Evolutionary conservation across 1,140 invertebrate species (phyloP).

Genomic region (Tetramorium simillimum): DNA sequence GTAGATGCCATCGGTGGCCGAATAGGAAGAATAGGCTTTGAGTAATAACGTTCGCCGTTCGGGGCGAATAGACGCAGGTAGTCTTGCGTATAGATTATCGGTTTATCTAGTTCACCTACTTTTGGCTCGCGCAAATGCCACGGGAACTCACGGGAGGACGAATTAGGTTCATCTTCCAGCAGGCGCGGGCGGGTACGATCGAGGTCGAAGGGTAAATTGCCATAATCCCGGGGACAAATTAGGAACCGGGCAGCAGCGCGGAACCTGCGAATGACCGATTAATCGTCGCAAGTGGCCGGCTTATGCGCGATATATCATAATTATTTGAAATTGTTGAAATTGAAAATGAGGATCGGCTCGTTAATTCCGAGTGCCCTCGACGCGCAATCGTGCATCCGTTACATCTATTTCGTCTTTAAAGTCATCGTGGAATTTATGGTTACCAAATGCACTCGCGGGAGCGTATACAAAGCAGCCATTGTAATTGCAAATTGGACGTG

Average conservation of each 20-base stretch:
- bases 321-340: conserved; percentile 54
- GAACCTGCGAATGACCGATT: conserved; percentile 63
- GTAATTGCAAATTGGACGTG: conserved; percentile 52
- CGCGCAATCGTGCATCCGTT: neutral
- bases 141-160: conserved; percentile 25
- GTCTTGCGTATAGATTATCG: conserved; percentile 56
- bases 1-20: conserved; percentile 19
- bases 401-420: conserved; percentile 23
- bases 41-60: conserved; percentile 38
- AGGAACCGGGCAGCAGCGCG: conserved; percentile 59
- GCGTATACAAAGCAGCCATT: conserved; percentile 35
- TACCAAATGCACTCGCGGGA: conserved; percentile 11
- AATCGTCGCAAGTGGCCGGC: conserved; percentile 59
- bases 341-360: conserved; percentile 11
- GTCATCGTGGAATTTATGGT: conserved; percentile 32
- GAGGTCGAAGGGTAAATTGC: conserved; percentile 53
- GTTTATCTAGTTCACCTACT: conserved; percentile 68
- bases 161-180: conserved; percentile 60
- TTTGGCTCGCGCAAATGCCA: conserved; percentile 34
- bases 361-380: conserved; percentile 33
- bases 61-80: neutral
- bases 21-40: conserved; percentile 28
- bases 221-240: conserved; percentile 70
- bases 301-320: conserved; percentile 57
- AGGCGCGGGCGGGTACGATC: neutral